Base-by-base conservation (phyloP, 2,113 vertebrate species). In the Tachuris rubrigastra region DNA sequence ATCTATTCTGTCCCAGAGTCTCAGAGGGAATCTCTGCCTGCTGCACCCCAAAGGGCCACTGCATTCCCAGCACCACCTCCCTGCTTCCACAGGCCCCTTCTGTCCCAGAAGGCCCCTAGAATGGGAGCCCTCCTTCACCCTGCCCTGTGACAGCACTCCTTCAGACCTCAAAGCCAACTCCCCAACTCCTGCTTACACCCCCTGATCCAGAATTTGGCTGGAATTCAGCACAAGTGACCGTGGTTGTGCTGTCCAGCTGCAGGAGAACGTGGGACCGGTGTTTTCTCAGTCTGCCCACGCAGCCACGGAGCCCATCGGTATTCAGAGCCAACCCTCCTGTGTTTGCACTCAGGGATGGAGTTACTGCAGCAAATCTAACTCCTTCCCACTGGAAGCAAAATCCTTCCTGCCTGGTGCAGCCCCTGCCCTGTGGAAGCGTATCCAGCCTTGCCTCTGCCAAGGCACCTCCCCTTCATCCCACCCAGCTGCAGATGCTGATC, bases 61-160 rank as follows among this genome's bases (percentile, higher is more conserved):
- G 20, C 58, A 53, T 3, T 16, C n/a, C 21, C 42, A 55, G 67
- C 53, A 62, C 20, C 56, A 8, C 18, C 5, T 4, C 37, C 53
- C 47, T 42, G 15, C 18, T 31, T 47, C 28, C 24, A 20, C 18
- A 15, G 22, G 14, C 25, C 9, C 41, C 37, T 63, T 24, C 73
- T 73, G 58, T 10, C 15, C 44, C 24, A 0, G 0, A 8, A 56
- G 25, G 20, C 60, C 31, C 56, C 25, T 4, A 5, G 8, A 33
- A 67, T 0, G 0, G 27, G 20, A 46, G 10, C 39, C 22, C 25
- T 74, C 42, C 49, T 62, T 3, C 0, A 3, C 13, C 6, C 22
- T n/a, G 27, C 56, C 62, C 27, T 6, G 12, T n/a, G 30, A 25
- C 67, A 47, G 11, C 28, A 16, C 65, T 47, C 59, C 74, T 39